Evolutionary conservation across 2,888 invertebrate genomes (phyloP), one percentile per base, ranked within the genome.

Genomic region (Gymnoscelis rufifasciata): DNA sequence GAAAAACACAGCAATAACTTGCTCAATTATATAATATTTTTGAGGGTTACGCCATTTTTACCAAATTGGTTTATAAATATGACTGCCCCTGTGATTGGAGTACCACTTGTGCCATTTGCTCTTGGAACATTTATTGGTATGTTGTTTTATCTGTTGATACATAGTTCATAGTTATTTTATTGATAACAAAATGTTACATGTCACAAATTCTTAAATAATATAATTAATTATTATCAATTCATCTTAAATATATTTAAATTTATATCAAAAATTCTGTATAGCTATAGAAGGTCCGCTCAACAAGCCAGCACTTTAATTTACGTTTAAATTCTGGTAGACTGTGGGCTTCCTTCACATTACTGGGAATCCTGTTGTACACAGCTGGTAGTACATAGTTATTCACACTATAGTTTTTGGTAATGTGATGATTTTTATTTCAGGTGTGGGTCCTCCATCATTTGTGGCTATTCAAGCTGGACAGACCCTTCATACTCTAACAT

Each of bases 31-130:
- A 96, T 99, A 64, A 91, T 99, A 69, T 99, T 99, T 80, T 90
- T 99, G 59, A 92, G 99, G 59, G 95, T 99, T 71, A 99, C 99
- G 15, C 99, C 99, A 42, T 93, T 99, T 72, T 89, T 99, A 64
- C 99, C 99, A 5, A 99, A 99, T 81, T 99, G 99, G 99, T 98
- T 99, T 78, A 98, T 98, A 58, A 98, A 98, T 83, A 91, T 99
- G 71, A 93, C 96, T 0, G 96, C 98, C 53, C 99, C 99, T 29
- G 95, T 99, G 27, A 95, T 99, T 65, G 97, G 97, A 62, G 98
- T 99, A 27, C 98, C 98, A 0, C 80, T 99, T 51, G 71, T 91
- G 55, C 96, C 97, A 50, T 99, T 99, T 86, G 96, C 96, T 55
- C 73, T 97, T 47, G 99, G 99, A 55, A 99, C 99, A 49, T 98